Evolutionary conservation across 2,113 vertebrate genomes (phyloP).

Genomic region (Holacanthus passer): DNA sequence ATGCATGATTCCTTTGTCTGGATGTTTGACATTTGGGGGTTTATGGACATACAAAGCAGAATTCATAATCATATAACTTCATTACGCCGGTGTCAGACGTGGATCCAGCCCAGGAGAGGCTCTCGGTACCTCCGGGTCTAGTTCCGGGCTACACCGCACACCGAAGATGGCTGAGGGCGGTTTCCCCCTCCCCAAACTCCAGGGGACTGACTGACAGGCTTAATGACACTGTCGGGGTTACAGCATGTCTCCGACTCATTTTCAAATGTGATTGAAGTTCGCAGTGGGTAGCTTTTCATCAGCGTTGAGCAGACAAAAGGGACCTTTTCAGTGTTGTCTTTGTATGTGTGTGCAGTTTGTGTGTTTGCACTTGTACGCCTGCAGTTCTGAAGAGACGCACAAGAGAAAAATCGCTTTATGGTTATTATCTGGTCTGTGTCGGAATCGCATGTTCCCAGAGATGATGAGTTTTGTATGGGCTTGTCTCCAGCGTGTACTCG

Average conservation of each 20-base stretch:
- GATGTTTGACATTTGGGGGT: constrained; percentile 65
- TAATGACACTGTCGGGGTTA: constrained; percentile 81
- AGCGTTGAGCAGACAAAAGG: constrained; percentile 80
- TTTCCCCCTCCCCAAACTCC: constrained; percentile 57
- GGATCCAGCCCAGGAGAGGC: constrained; percentile 52
- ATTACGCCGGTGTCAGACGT: constrained; percentile 70
- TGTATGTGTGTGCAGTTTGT: constrained; percentile 58
- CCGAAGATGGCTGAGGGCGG: constrained; percentile 53
- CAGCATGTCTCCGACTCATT: constrained; percentile 77
- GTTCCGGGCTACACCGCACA: constrained; percentile 52
- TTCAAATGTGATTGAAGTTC: constrained; percentile 82
- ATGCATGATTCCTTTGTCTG: constrained; percentile 67
- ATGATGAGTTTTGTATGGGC: constrained; percentile 69
- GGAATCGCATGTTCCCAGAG: constrained; percentile 61
- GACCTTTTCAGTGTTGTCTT: constrained; percentile 73
- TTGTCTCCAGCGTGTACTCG: constrained; percentile 68
- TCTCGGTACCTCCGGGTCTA: constrained; percentile 56
- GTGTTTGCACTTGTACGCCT: constrained; percentile 63
- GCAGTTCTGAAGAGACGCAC: constrained; percentile 61
- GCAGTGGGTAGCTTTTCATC: constrained; percentile 83
- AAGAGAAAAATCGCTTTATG: constrained; percentile 62
- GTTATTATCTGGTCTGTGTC: constrained; percentile 64
- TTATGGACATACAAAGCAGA: constrained; percentile 61
- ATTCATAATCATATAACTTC: constrained; percentile 69
- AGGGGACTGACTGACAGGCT: constrained; percentile 76